These are phyloP conservation scores for Aegotheles bennettii DNA, from an alignment of 2,113 vertebrate species.

Conservation along the genomic window DNA sequence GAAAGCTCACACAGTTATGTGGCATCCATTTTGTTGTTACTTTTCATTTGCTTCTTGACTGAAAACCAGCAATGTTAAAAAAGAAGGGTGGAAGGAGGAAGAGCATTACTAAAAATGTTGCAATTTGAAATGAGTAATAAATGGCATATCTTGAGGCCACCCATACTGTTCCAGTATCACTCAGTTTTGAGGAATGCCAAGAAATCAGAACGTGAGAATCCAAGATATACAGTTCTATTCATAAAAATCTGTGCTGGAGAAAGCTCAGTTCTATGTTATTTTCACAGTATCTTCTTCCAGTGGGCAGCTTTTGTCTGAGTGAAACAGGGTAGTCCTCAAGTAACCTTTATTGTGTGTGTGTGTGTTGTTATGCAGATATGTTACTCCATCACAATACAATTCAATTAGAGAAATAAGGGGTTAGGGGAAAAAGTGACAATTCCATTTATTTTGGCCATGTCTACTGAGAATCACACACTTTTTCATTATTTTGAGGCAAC, in stretches of 20 bases:
- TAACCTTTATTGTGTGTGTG: not conserved
- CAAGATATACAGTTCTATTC: not conserved
- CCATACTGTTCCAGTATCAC: not conserved
- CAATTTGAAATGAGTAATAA: not conserved
- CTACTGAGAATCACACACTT: not conserved
- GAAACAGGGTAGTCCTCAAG: not conserved
- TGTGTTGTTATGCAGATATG: not conserved
- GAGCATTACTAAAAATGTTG: not conserved
- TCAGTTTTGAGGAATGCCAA: not conserved
- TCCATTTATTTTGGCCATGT: not conserved
- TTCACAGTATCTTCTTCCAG: not conserved
- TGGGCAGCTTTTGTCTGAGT: not conserved
- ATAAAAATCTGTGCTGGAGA: not conserved
- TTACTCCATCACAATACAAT: not conserved
- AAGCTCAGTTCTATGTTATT: not conserved
- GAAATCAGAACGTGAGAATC: not conserved
- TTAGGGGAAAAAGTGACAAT: not conserved
- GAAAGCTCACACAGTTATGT: not conserved
- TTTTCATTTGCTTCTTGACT: not conserved
- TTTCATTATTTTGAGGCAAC: slow-evolving; percentile 33
- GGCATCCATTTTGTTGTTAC: not conserved
- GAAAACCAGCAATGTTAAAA: not conserved
- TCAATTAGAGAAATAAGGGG: slow-evolving; percentile 44
- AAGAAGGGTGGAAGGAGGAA: not conserved
- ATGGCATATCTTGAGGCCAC: not conserved